Evolutionary conservation across 2,113 vertebrate genomes (phyloP), one percentile per base, ranked within the genome.

Genomic region (Ptychochromis oligacanthus): DNA sequence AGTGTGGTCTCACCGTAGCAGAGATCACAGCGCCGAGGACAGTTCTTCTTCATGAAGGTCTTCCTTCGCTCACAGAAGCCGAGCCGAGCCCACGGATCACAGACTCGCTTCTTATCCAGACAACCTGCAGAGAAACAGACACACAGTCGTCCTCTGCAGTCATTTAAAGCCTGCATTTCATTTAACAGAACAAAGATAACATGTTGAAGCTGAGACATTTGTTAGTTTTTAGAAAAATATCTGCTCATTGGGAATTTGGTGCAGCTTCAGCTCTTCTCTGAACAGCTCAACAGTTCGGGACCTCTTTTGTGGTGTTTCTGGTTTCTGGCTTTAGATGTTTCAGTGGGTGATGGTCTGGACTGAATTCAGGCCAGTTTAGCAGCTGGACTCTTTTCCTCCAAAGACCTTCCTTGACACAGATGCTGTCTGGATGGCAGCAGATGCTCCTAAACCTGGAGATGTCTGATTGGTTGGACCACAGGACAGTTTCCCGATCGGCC

Each of bases 31-130:
- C 95, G 94, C 49, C 81, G 91, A 72, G 96, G 95, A 87, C 96
- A 97, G 88, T 96, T 93, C 80, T 94, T 96, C 79, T 91, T 95
- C 96, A 96, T 96, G 89, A 96, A 96, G 12, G 77, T 93, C 76
- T 76, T 94, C 78, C 94, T 95, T 28, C 92, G 90, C 59, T 93
- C 89, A 3, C 96, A 97, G 87, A 96, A 95, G 2, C 96, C 96
- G 8, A 96, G 90, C 2, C 92, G 89, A 24, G 96, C 95, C 96
- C 96, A 96, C 0, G 95, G 89, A 3, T 93, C 94, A 79, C 96
- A 97, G 31, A 95, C 94, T 0, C 94, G 85, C 89, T 94, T 95
- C 90, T 96, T 96, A 81, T 96, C 95, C 83, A 93, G 17, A 61
- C 96, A 96, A 3, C 96, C 96, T 96, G 83, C 52, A 70, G 54